These are phyloP conservation scores for Scophthalmus maximus DNA, from an alignment of 2,113 vertebrate species.

Conservation along the genomic window DNA sequence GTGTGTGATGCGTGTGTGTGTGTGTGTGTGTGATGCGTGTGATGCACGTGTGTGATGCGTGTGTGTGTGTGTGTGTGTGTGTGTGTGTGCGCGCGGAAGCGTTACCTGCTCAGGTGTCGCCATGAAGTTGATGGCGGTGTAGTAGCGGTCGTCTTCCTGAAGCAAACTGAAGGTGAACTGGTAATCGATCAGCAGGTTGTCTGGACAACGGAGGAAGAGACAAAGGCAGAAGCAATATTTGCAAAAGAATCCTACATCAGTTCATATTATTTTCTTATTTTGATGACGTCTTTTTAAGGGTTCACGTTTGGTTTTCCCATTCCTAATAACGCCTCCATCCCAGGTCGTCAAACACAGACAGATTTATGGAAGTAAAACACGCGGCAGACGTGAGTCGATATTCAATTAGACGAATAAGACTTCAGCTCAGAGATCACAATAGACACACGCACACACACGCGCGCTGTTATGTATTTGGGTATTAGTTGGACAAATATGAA, in stretches of 20 bases:
- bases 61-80: too few relatives aligned
- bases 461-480: background rate
- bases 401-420: constrained; percentile 36
- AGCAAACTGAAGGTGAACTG: constrained; percentile 98
- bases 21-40: too few relatives aligned
- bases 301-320: too few relatives aligned
- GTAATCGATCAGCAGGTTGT: constrained; percentile 97
- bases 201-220: constrained; percentile 78
- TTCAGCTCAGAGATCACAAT: constrained; percentile 37
- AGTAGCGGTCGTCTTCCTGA: constrained; percentile 95
- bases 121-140: constrained; percentile 98
- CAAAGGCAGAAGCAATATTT: background rate
- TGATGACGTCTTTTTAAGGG: too few relatives aligned
- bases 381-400: constrained; percentile 22
- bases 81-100: too few relatives aligned
- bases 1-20: too few relatives aligned
- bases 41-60: background rate
- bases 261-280: too few relatives aligned
- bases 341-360: constrained; percentile 21
- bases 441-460: background rate
- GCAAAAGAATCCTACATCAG: too few relatives aligned
- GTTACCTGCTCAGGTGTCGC: constrained; percentile 94
- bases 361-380: constrained; percentile 39
- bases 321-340: too few relatives aligned
- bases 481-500: background rate